Evolutionary conservation across 2,113 vertebrate species (phyloP).

Genomic region (Hydropotes inermis): DNA sequence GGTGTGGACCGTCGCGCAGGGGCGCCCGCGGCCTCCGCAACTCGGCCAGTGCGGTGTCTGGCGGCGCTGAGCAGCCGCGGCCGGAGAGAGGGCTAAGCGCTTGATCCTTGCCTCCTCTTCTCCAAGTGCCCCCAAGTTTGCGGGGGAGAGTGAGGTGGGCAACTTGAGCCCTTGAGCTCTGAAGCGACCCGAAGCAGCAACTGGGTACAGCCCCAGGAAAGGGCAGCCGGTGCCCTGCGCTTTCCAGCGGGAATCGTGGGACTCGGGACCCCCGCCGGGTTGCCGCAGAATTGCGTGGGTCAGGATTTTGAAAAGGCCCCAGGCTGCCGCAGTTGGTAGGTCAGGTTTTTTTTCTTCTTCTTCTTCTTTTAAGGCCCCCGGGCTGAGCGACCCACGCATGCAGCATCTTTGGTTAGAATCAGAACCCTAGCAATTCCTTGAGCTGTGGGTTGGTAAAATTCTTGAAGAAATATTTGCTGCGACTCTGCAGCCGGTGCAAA

Average conservation of each 20-base stretch:
- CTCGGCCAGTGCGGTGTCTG: not conserved
- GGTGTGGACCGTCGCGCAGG: not conserved
- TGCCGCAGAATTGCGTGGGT: not conserved
- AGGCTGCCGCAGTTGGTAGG: not conserved
- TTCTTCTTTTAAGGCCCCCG: not conserved
- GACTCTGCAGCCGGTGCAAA: constrained; percentile 65
- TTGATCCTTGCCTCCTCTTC: not conserved
- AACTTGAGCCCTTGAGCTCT: not conserved
- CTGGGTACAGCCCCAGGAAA: not conserved
- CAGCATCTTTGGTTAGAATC: not conserved
- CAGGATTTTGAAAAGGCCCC: not conserved
- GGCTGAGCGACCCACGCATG: not conserved
- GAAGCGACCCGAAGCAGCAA: not conserved
- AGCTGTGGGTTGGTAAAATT: constrained; percentile 15
- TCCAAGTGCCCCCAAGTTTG: not conserved
- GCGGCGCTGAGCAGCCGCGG: not conserved
- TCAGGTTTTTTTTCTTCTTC: not conserved
- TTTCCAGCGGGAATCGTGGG: not conserved
- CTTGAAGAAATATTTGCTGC: constrained; percentile 34
- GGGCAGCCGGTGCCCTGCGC: not conserved
- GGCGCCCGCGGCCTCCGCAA: constrained; percentile 29
- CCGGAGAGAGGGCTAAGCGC: not conserved
- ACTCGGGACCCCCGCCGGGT: not conserved
- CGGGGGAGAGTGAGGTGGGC: not conserved
- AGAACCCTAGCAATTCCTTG: not conserved